A percentile compares a stretch with the other conserved stretches of the same genome.
These are phyloP conservation scores for Ophion slaviceki DNA, from an alignment of 2,888 invertebrate genomes.

Conservation along the genomic window DNA sequence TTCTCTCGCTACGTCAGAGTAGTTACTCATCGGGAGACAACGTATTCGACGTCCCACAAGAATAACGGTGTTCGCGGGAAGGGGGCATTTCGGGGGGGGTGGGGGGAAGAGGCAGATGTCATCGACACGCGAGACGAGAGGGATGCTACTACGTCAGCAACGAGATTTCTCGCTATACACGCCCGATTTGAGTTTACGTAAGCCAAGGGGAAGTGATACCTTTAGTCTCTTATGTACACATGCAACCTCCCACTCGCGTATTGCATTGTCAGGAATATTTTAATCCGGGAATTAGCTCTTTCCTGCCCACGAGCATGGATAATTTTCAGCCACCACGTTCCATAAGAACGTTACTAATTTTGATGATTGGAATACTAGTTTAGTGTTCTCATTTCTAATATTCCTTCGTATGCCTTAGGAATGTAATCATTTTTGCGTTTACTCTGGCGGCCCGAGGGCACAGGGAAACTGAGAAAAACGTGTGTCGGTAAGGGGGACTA, in stretches of 20 bases:
- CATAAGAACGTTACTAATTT: neutral
- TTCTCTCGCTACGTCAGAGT: slow-evolving; percentile 58
- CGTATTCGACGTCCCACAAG: slow-evolving; percentile 35
- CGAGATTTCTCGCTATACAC: slow-evolving; percentile 44
- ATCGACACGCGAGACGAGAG: slow-evolving; percentile 66
- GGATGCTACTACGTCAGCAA: slow-evolving; percentile 52
- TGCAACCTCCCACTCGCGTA: slow-evolving; percentile 64
- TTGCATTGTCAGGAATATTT: slow-evolving; percentile 54
- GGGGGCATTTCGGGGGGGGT: neutral
- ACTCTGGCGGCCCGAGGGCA: no score
- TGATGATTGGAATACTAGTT: neutral
- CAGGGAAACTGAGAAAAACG: no score
- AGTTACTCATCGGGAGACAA: slow-evolving; percentile 55
- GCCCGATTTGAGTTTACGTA: slow-evolving; percentile 61
- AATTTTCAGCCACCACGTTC: neutral
- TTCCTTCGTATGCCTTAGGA: no score
- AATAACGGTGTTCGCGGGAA: slow-evolving; percentile 18
- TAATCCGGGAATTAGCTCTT: neutral
- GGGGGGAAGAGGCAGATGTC: slow-evolving; percentile 52
- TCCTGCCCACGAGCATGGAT: neutral
- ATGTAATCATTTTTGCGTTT: no score
- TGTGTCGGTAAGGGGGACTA: no score
- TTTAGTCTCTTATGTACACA: slow-evolving; percentile 28
- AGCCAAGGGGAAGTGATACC: slow-evolving; percentile 52
- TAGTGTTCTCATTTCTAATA: no score